A percentile compares a stretch with the other conserved stretches of the same genome.
phyloP scores from a whole-genome alignment of 1,140 invertebrate species.

The Drosophila sucinea region DNA sequence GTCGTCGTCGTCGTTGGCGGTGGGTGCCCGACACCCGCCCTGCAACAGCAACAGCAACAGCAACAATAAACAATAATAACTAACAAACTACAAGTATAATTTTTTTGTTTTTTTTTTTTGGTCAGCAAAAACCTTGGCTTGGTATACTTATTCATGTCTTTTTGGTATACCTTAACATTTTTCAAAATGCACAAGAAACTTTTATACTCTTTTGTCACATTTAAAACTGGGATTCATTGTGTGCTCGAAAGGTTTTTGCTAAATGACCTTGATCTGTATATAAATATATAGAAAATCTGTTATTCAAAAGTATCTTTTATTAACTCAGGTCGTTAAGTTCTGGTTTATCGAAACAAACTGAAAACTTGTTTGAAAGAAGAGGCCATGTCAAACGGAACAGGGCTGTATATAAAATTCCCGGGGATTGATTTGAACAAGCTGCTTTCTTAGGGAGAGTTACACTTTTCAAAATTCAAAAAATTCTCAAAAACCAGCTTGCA shows the following conservation, averaged over 20 bases:
- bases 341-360: too few species aligned
- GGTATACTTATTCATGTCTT: too few species aligned
- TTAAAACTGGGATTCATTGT: neutral
- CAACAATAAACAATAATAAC: constrained; percentile 12
- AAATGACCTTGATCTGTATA: neutral
- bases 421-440: too few species aligned
- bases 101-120: neutral
- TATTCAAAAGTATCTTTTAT: too few species aligned
- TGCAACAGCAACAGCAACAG: neutral
- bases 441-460: too few species aligned
- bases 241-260: neutral
- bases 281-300: too few species aligned
- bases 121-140: constrained; percentile 7
- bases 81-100: constrained; percentile 3
- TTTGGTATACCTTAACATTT: neutral
- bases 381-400: too few species aligned
- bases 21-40: neutral
- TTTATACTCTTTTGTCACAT: neutral
- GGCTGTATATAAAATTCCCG: too few species aligned
- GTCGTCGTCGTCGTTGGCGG: neutral
- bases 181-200: neutral
- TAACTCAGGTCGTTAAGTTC: too few species aligned
- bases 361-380: too few species aligned
- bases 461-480: too few species aligned
- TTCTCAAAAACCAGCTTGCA: too few species aligned